A percentile compares a stretch with the other conserved stretches of the same genome.
Evolutionary conservation across 1,140 invertebrate genomes (phyloP).

Genomic region (Ctenoplectra terminalis): DNA sequence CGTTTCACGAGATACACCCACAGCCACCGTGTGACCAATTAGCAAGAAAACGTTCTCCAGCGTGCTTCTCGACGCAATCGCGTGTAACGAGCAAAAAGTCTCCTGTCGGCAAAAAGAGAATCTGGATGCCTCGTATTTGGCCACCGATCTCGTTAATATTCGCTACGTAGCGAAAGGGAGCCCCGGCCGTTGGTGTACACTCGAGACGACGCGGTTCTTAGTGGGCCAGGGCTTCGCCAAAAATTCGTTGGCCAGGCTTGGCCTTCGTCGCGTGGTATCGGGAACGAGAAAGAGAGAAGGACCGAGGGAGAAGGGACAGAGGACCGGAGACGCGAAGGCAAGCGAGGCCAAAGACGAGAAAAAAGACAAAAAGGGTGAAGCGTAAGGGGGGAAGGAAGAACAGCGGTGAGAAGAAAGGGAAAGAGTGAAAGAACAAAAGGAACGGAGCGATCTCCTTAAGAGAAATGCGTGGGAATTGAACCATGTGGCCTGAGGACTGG

Average conservation of each 20-base stretch:
- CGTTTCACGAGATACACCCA: too few relatives aligned
- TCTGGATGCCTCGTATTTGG: conserved; percentile 53
- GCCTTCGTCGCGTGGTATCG: conserved; percentile 61
- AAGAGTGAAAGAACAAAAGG: conserved; percentile 45
- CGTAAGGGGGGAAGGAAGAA: not conserved
- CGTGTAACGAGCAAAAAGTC: conserved; percentile 47
- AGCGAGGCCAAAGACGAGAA: conserved; percentile 40
- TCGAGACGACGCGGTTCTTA: conserved; percentile 44
- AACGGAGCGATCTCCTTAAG: conserved; percentile 53
- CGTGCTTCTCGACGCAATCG: conserved; percentile 5
- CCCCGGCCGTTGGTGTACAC: not conserved
- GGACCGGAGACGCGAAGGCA: not conserved
- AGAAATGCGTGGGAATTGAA: conserved; percentile 78
- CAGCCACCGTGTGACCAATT: too few relatives aligned
- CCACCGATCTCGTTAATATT: conserved; percentile 59
- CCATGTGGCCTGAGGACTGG: conserved; percentile 74
- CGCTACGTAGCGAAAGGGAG: conserved; percentile 28
- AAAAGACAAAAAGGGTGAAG: conserved; percentile 25
- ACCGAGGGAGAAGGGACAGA: not conserved
- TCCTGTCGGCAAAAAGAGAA: conserved; percentile 18
- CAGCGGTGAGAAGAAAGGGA: conserved; percentile 32
- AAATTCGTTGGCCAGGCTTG: conserved; percentile 67
- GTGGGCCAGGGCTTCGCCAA: conserved; percentile 70
- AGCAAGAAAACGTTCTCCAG: not conserved
- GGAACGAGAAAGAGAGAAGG: conserved; percentile 27